Evolutionary conservation across 2,113 vertebrate species (phyloP).

Genomic region (Sorex araneus): DNA sequence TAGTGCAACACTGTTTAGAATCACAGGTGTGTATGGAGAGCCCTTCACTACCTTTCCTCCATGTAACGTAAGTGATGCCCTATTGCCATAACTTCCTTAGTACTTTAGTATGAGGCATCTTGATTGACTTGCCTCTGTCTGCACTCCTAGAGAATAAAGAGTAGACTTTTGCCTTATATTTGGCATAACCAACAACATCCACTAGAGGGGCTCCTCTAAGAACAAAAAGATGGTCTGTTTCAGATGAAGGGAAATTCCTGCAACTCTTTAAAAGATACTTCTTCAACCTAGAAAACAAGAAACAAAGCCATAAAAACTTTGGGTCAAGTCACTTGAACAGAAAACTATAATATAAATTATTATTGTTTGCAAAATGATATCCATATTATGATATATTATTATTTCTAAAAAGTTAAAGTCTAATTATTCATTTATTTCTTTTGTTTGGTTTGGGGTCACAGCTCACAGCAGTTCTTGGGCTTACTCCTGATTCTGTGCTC

Average conservation of each 20-base stretch:
- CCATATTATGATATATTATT: neutral
- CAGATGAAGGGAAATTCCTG: neutral
- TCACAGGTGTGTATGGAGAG: neutral
- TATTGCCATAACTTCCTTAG: neutral
- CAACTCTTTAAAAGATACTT: neutral
- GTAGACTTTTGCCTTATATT: neutral
- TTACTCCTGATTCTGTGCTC: too few species aligned
- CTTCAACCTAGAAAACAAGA: neutral
- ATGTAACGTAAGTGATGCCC: neutral
- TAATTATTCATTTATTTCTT: too few species aligned
- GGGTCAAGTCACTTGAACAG: neutral
- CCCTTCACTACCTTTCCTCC: neutral
- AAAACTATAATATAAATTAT: slow-evolving; percentile 38
- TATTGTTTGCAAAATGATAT: slow-evolving; percentile 27
- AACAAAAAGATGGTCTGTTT: neutral
- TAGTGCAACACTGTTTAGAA: neutral
- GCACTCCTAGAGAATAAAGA: neutral
- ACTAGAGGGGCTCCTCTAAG: neutral
- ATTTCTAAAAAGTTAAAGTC: too few species aligned
- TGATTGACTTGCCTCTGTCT: neutral
- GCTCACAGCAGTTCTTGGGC: too few species aligned
- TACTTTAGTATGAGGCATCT: neutral
- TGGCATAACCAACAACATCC: neutral
- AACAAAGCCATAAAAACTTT: neutral
- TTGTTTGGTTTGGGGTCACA: too few species aligned